These are phyloP conservation scores for Phthorimaea operculella DNA, from an alignment of 1,140 invertebrate species.

Conservation along the genomic window DNA sequence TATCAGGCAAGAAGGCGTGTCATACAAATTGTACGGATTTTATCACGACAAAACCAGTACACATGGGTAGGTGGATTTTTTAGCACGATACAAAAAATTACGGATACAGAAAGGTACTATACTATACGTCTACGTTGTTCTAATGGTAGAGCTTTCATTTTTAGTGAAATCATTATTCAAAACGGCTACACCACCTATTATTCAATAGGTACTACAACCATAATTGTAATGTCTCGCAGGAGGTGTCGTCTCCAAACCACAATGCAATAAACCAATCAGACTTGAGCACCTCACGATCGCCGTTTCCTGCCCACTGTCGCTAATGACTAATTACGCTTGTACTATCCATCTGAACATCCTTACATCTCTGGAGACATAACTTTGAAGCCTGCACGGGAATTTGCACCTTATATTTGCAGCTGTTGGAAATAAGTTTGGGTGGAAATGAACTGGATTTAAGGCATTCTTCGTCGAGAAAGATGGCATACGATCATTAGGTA, in stretches of 20 bases:
- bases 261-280: constrained; percentile 32
- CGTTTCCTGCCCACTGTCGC: constrained; percentile 49
- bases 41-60: too few species aligned
- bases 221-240: too few species aligned
- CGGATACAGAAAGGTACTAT: too few species aligned
- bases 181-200: too few species aligned
- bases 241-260: not conserved
- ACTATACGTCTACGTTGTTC: too few species aligned
- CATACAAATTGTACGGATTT: too few species aligned
- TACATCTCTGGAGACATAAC: constrained; percentile 27
- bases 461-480: constrained; percentile 25
- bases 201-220: too few species aligned
- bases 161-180: too few species aligned
- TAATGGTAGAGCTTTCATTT: too few species aligned
- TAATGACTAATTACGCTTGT: constrained; percentile 60
- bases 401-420: constrained; percentile 16
- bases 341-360: constrained; percentile 39
- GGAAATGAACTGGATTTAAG: constrained; percentile 18
- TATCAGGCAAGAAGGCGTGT: too few species aligned
- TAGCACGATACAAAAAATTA: too few species aligned
- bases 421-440: constrained; percentile 9
- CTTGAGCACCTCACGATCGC: constrained; percentile 34
- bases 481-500: constrained; percentile 48
- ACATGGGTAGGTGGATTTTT: too few species aligned
- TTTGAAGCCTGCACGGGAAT: constrained; percentile 15